Conservation (phyloP, 2,888 invertebrate species). For the Nomada hirtipes region DNA sequence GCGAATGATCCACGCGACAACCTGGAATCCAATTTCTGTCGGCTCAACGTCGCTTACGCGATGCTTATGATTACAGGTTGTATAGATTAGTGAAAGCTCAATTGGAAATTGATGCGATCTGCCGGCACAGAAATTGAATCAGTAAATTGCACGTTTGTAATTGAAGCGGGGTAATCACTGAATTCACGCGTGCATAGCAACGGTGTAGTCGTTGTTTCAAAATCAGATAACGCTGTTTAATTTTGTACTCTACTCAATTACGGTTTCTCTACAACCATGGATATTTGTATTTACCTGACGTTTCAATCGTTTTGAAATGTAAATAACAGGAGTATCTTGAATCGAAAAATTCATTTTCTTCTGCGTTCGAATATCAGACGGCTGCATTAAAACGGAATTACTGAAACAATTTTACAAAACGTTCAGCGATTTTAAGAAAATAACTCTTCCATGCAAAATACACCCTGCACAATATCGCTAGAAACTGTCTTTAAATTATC, state of each 20-base stretch:
- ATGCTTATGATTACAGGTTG: not conserved
- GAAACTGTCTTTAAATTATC: not conserved
- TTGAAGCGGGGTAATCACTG: constrained; percentile 36
- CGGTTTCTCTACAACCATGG: not conserved
- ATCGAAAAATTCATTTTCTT: not conserved
- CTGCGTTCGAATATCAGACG: not conserved
- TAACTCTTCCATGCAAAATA: not conserved
- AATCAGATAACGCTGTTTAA: constrained; percentile 5
- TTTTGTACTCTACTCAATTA: constrained; percentile 23
- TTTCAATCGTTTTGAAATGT: not conserved
- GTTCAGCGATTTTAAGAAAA: not conserved
- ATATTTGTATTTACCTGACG: not conserved
- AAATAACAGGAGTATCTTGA: not conserved
- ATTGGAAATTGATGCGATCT: constrained; percentile 1
- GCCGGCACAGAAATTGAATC: constrained; percentile 7
- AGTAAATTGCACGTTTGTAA: constrained; percentile 5
- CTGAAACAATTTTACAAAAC: not conserved
- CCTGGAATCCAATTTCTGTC: not conserved
- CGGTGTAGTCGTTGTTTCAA: constrained; percentile 2
- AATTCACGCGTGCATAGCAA: constrained; percentile 13
- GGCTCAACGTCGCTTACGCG: not conserved
- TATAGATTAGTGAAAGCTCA: constrained; percentile 11
- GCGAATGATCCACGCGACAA: not conserved
- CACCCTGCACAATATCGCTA: not conserved
- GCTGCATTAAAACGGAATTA: too few relatives aligned